Evolutionary conservation across 2,888 invertebrate species (phyloP).

Genomic region (Netelia inedita): DNA sequence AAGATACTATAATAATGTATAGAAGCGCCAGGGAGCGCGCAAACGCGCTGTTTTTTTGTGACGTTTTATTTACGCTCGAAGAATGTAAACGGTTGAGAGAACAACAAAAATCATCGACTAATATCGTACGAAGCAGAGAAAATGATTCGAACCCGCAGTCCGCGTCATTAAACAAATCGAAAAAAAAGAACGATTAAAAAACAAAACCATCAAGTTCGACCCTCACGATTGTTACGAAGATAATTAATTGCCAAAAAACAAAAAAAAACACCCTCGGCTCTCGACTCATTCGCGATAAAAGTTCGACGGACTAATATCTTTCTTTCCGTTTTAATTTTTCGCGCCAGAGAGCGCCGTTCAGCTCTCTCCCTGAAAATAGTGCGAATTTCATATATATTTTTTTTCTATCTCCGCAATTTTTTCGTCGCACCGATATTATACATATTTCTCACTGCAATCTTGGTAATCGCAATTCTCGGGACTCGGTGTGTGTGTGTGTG

Average conservation of each 20-base stretch:
- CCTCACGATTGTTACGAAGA: constrained; percentile 20
- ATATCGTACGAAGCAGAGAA: constrained; percentile 41
- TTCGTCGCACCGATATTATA: constrained; percentile 1
- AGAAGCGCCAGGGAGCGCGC: constrained; percentile 55
- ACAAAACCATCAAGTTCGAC: constrained; percentile 37
- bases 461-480: constrained; percentile 36
- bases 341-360: not conserved
- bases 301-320: constrained; percentile 4
- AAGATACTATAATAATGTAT: constrained; percentile 61
- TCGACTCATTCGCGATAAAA: not conserved
- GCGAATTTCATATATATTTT: not conserved
- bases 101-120: constrained; percentile 40
- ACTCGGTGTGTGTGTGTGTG: constrained; percentile 20
- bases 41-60: constrained; percentile 51
- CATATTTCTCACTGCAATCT: constrained; percentile 10
- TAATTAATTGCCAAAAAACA: not conserved
- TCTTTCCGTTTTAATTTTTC: not conserved
- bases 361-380: not conserved
- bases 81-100: constrained; percentile 36
- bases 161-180: constrained; percentile 22
- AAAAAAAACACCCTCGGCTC: constrained; percentile 8
- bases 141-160: constrained; percentile 33
- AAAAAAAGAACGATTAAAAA: constrained; percentile 17
- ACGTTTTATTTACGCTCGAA: constrained; percentile 34
- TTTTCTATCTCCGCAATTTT: not conserved